Evolutionary conservation across 2,888 invertebrate species (phyloP), one percentile per base, ranked within the genome.

Genomic region (Macrophya alboannulata): DNA sequence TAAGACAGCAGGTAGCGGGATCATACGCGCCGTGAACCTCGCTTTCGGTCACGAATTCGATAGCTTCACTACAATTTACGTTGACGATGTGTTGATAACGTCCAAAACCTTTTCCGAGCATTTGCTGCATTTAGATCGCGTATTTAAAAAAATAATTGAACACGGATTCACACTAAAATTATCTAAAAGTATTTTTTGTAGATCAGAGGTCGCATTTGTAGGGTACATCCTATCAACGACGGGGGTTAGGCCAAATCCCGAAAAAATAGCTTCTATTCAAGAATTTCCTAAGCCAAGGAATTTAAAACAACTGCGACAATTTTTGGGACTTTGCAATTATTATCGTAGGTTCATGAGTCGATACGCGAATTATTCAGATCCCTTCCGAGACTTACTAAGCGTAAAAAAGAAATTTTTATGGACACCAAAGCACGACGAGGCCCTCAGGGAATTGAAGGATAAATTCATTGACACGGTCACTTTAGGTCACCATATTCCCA

Each of bases 171-270:
- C 90, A 0, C 25, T 31, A 4, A 90, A 89, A 77, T 83, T 90
- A 4, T 86, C 87, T 4, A 90, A 90, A 87, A 87, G 88, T 1
- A 0, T 43, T n/a, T 90, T 90, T 86, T 85, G 88, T n/a, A 31
- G 82, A 17, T 48, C 77, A 0, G 40, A 59, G 0, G 85, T 87
- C 0, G 51, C 79, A 0, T 87, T 86, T 76, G 21, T 87, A 0
- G 85, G 86, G 0, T 79, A 86, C 12, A 12, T 85, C 9, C 25
- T 87, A 0, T 31, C 76, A 0, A 9, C 5, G 0, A 8, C 48
- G 0, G 87, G 86, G 0, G 84, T 87, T 55, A 15, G 10, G 15
- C 9, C 84, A n/a, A 83, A 88, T 43, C 85, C 86, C 21, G 85
- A 87, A 43, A 86, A 89, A 74, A 31, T 88, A 1, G 40, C 86